Evolutionary conservation across 2,888 invertebrate species (phyloP).

Genomic region (Cantharis rufa): DNA sequence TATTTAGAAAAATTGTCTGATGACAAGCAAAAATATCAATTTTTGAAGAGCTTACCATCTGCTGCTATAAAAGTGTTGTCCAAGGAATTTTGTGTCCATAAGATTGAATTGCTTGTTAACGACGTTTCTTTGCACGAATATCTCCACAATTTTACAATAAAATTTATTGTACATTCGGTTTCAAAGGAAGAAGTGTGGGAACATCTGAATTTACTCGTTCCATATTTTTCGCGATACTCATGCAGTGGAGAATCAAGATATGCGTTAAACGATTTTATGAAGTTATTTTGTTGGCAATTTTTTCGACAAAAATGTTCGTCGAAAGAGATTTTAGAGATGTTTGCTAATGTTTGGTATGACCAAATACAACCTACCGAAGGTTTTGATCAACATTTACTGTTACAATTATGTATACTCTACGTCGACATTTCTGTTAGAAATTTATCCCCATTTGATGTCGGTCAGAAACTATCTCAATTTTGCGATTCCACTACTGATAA

Average conservation of each 20-base stretch:
- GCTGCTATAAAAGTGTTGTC: neutral
- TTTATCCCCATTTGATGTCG: neutral
- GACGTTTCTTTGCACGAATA: neutral
- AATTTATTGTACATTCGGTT: neutral
- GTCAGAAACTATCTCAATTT: neutral
- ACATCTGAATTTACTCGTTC: neutral
- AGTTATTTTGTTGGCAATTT: neutral
- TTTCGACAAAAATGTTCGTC: neutral
- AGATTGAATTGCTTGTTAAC: neutral
- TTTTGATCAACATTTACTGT: constrained; percentile 12
- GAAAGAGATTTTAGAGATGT: neutral
- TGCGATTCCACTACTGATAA: neutral
- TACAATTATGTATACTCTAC: constrained; percentile 2
- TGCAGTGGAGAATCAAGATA: neutral
- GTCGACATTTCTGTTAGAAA: neutral
- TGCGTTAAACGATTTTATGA: neutral
- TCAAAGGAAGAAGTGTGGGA: neutral
- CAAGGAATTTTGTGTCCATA: neutral
- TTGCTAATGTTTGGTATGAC: neutral
- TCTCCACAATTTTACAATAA: neutral
- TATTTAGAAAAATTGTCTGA: neutral
- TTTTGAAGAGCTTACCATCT: neutral
- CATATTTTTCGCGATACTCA: neutral
- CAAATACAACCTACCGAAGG: constrained; percentile 9
- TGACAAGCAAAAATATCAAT: neutral